Percentiles rank a stretch among this genome's conserved stretches.
phyloP scores from a whole-genome alignment of 2,113 vertebrate species.

The Ageneiosus marmoratus region DNA sequence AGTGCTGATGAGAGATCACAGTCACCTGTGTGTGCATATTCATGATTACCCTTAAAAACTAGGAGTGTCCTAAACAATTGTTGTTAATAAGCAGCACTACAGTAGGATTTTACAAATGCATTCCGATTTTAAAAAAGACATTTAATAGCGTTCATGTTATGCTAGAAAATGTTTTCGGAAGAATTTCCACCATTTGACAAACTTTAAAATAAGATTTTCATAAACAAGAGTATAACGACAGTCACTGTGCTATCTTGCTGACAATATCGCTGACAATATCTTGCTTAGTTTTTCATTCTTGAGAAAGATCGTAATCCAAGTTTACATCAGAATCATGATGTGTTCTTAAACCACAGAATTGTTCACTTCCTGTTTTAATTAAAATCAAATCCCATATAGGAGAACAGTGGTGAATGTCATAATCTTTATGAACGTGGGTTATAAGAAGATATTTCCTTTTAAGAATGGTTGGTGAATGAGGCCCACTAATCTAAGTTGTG shows the following conservation, averaged over 20 bases:
- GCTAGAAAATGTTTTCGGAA: neutral
- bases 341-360: too few relatives aligned
- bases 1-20: constrained; percentile 32
- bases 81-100: neutral
- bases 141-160: neutral
- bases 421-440: too few relatives aligned
- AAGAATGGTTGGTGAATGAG: too few relatives aligned
- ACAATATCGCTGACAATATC: too few relatives aligned
- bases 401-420: too few relatives aligned
- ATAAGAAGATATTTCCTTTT: too few relatives aligned
- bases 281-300: too few relatives aligned
- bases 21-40: constrained; percentile 23
- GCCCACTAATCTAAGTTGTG: neutral
- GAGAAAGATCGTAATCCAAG: too few relatives aligned
- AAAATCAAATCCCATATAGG: too few relatives aligned
- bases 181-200: neutral
- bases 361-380: too few relatives aligned
- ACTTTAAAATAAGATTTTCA: neutral
- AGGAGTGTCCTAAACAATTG: neutral
- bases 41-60: neutral
- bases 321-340: too few relatives aligned
- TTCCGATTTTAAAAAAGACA: neutral
- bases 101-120: neutral
- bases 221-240: neutral
- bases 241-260: neutral